Percentiles rank a stretch among this genome's conserved stretches.
Evolutionary conservation across 1,140 invertebrate species (phyloP).

Genomic region (Phymastichus coffea): DNA sequence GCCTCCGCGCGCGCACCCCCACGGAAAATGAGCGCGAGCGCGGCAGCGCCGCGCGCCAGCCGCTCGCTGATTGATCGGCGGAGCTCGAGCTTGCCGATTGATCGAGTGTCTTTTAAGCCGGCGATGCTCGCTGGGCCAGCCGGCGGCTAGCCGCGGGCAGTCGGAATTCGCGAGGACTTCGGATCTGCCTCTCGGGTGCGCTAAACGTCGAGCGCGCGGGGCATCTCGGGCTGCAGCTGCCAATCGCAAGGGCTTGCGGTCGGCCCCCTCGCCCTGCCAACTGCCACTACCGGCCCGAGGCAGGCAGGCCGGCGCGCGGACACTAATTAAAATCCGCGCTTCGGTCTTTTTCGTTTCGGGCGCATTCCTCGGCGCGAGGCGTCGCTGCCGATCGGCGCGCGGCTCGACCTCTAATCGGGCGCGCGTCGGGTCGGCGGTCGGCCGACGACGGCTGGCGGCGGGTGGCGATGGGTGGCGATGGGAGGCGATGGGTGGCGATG

Average conservation of each 20-base stretch:
- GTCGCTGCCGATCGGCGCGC: too few species aligned
- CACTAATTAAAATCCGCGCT: too few species aligned
- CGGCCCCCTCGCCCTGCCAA: background rate
- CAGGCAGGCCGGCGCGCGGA: too few species aligned
- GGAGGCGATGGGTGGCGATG: too few species aligned
- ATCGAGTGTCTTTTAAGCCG: conserved; percentile 56
- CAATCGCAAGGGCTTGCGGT: background rate
- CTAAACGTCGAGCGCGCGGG: too few species aligned
- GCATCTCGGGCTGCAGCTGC: background rate
- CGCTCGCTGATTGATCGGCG: conserved; percentile 51
- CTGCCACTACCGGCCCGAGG: too few species aligned
- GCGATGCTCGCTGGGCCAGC: too few species aligned
- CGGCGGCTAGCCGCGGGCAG: conserved; percentile 1
- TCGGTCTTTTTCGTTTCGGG: too few species aligned
- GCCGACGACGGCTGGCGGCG: background rate
- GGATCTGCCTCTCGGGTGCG: background rate
- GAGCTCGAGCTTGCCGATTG: conserved; percentile 52
- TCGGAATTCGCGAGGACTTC: conserved; percentile 9
- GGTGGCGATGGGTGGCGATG: too few species aligned
- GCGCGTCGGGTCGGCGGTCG: too few species aligned
- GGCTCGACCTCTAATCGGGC: too few species aligned
- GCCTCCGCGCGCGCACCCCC: conserved; percentile 2
- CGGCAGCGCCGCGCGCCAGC: conserved; percentile 21
- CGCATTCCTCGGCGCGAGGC: too few species aligned
- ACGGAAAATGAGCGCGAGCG: conserved; percentile 24